Evolutionary conservation across 2,888 invertebrate genomes (phyloP), one percentile per base, ranked within the genome.

Genomic region (Thyatira batis): DNA sequence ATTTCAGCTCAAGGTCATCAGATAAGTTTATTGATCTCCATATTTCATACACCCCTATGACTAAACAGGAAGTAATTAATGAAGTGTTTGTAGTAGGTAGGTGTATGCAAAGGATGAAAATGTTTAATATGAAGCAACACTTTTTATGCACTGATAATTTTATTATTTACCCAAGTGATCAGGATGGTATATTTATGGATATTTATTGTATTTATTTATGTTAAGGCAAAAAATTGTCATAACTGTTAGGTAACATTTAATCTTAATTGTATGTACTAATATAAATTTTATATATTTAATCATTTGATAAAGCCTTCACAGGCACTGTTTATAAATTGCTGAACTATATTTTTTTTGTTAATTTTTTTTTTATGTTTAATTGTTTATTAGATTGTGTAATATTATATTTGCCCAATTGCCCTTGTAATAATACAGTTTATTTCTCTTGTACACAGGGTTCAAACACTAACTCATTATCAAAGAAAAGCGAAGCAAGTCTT

Each of bases 401-500:
- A 23, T n/a, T 13, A 13, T 43, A 13, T 6, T 43, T 3, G 13
- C 13, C 43, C 17, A 13, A 17, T 11, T n/a, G 2, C 17, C 13
- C 6, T 13, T 43, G 6, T n/a, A 13, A 13, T 46, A 52, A 50
- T 30, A 51, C 20, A 30, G 9, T 25, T 33, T 13, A 51, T 46
- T 57, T 46, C 50, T 57, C 51, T 52, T 52, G 45, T 43, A 52
- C 64, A 50, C 60, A 92, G 92, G 86, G 69, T 64, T 84, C 88
- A 52, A 85, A 85, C 61, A 83, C 83, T 52, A 80, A 91, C 69
- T 87, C 89, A 33, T 61, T 88, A 49, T 85, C 87, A 50, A 91
- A 90, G 67, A 82, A 85, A 64, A 90, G 85, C 77, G 88, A 87
- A 66, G 65, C 69, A 43, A 89, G 85, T 69, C 63, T 82, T 27